phyloP scores from a whole-genome alignment of 2,113 vertebrate species.

The Podiceps cristatus region DNA sequence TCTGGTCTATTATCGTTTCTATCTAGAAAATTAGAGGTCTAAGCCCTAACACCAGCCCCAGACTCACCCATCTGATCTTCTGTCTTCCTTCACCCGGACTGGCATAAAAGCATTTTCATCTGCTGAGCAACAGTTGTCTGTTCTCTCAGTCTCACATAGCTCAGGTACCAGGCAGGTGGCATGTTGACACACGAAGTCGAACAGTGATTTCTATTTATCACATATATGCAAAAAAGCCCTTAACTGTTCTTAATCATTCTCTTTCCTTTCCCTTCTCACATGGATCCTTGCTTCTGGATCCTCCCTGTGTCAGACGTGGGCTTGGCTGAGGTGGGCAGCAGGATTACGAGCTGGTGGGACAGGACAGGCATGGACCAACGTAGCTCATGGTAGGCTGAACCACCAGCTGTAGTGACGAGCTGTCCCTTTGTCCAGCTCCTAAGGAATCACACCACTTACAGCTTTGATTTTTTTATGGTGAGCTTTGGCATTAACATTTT shows the following conservation, averaged over 20 bases:
- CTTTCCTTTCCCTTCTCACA: neutral
- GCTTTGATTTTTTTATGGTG: neutral
- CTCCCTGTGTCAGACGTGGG: neutral
- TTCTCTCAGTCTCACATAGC: neutral
- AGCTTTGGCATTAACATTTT: neutral
- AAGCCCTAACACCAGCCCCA: neutral
- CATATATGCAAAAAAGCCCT: neutral
- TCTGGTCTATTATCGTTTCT: neutral
- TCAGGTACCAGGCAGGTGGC: neutral
- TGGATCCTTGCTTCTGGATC: neutral
- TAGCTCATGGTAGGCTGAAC: neutral
- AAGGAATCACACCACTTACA: neutral
- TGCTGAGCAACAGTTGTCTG: neutral
- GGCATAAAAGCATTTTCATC: neutral
- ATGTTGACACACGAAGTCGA: rapidly evolving
- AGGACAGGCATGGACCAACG: neutral
- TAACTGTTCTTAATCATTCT: neutral
- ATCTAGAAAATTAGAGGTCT: neutral
- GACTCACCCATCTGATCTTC: neutral
- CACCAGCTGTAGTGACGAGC: rapidly evolving
- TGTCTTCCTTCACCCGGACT: neutral
- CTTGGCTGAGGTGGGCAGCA: neutral
- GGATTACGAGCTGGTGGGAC: neutral
- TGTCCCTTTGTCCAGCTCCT: neutral
- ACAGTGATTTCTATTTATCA: neutral